These are phyloP conservation scores for Podarcis cretensis DNA, from an alignment of 2,113 vertebrate species.

Conservation along the genomic window DNA sequence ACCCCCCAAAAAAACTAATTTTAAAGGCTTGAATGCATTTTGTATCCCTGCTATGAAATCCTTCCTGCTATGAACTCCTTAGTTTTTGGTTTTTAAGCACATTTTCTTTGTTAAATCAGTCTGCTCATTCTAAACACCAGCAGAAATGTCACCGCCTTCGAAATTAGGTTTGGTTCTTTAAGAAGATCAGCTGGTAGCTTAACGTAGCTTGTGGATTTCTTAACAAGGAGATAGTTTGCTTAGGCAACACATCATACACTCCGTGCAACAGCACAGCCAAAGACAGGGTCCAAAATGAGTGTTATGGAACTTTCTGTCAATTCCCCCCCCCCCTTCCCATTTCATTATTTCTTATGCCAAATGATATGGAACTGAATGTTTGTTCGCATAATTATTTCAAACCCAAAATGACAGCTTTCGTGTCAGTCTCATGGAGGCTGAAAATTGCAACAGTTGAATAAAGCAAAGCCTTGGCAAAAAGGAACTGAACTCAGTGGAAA, in stretches of 20 bases:
- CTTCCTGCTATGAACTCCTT: constrained; percentile 11
- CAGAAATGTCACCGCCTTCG: constrained; percentile 16
- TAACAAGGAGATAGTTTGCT: constrained; percentile 7
- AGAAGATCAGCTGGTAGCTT: constrained; percentile 14
- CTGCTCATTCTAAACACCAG: constrained; percentile 18
- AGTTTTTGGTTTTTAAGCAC: background rate
- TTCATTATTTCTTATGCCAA: background rate
- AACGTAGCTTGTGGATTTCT: background rate
- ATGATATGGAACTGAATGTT: background rate
- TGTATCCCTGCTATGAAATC: constrained; percentile 17
- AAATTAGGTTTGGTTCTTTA: constrained; percentile 31
- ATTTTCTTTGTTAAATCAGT: constrained; percentile 2
- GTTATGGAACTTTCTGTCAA: background rate
- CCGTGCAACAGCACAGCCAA: background rate
- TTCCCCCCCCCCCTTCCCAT: background rate
- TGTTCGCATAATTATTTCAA: constrained; percentile 8
- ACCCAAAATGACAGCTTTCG: constrained; percentile 29
- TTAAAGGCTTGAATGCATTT: constrained; percentile 33
- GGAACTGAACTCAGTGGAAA: constrained; percentile 54
- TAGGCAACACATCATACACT: background rate
- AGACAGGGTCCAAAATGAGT: constrained; percentile 11
- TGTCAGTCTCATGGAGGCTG: constrained; percentile 12
- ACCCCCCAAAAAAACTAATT: background rate
- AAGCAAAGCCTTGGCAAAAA: constrained; percentile 43
- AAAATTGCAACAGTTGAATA: constrained; percentile 33